Conservation (phyloP, 2,797 vertebrate genomes). For the Xenentodon cancila region DNA sequence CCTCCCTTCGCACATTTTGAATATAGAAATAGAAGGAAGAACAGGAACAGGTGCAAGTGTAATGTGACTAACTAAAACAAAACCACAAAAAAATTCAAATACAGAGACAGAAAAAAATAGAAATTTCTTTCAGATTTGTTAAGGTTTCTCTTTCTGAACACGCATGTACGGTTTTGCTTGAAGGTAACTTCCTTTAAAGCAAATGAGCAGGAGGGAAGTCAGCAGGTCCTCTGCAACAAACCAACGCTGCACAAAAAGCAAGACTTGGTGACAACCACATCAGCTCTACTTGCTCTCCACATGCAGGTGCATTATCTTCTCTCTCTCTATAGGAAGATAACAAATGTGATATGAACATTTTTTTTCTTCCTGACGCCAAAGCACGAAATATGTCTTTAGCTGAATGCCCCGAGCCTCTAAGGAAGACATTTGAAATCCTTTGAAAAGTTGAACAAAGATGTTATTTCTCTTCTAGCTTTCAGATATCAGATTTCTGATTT, state of each 20-base stretch:
- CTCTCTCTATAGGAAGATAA: constrained; percentile 31
- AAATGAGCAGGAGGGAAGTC: constrained; percentile 59
- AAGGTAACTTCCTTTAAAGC: constrained; percentile 75
- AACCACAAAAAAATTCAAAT: too few species aligned
- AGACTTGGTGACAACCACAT: constrained; percentile 23
- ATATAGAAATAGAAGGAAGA: too few species aligned
- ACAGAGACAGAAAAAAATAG: too few species aligned
- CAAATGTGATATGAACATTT: constrained; percentile 55
- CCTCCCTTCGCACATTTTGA: too few species aligned
- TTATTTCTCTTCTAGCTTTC: constrained; percentile 22
- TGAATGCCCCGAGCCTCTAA: constrained; percentile 13
- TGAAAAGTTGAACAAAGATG: constrained; percentile 30
- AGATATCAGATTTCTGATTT: constrained; percentile 20
- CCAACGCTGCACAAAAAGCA: constrained; percentile 63
- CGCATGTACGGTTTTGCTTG: constrained; percentile 5
- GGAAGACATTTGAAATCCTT: constrained; percentile 28
- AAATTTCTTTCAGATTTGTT: background rate
- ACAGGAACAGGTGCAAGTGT: too few species aligned
- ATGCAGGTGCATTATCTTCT: constrained; percentile 53
- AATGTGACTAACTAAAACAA: too few species aligned
- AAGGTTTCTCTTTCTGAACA: background rate
- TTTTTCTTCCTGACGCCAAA: constrained; percentile 21
- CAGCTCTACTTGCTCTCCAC: constrained; percentile 43
- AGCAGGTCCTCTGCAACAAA: constrained; percentile 51
- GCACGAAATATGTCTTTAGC: constrained; percentile 23